Evolutionary conservation across 1,140 invertebrate genomes (phyloP), one percentile per base, ranked within the genome.

Genomic region (Bradynema listronoti): DNA sequence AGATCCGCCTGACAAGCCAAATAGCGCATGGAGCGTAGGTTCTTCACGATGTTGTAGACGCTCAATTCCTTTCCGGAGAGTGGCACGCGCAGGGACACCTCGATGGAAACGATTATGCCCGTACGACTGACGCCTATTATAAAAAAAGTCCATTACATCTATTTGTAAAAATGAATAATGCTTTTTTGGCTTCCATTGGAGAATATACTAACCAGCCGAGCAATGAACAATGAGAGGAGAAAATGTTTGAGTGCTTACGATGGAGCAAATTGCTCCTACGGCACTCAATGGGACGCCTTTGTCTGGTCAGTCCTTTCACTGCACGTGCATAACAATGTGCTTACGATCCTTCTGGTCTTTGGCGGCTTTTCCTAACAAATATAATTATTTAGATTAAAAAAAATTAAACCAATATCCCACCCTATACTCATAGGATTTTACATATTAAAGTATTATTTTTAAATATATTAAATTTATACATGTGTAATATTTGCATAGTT

Each of bases 1-100:
- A 74, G 54, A 42, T 75, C 71, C 19, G 69, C 72, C 41, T 68
- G 66, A 24, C 69, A 72, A 5, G 66, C 69, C 0, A 68, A 24
- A 39, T 58, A 72, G 14, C 66, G 58, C 19, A 39, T 29, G 24
- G 9, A 30, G 19, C 66, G 65, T 22, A 68, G 45, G 14, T 64
- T 46, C 16, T 68, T 73, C 4, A 66, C 33, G 24, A 68, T 47
- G 39, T 68, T 68, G 63, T 73, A 73, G 33, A 68, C 52, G 46
- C 41, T 65, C 3, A 72, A 43, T 52, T 72, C 63, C 9, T 22
- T 16, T 5, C 66, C 66, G n/a, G 69, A 45, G 7, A 30, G 27
- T n/a, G 72, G 53, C 30, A 51, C 41, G 7, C 69, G 66, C 51
- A 68, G 39, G 43, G 53, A 59, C 24, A 42, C 16, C 42, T 68